Evolutionary conservation across 37 sponge, comb jelly and placozoan genomes (phyloP).

Genomic region (Halisarca cf. caerulea): DNA sequence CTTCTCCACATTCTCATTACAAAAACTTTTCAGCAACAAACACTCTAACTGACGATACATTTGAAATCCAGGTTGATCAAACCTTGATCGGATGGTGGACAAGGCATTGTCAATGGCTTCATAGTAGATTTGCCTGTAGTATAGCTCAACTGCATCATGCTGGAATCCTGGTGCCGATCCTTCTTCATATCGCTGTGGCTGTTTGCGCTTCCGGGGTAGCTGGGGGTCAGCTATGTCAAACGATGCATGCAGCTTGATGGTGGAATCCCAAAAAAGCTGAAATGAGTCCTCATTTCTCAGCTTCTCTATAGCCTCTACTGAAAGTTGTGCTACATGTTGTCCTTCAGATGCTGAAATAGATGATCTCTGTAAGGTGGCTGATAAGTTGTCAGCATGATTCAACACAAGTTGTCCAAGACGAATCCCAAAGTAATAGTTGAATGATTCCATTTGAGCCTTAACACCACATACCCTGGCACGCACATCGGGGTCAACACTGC

Average conservation of each 20-base stretch:
- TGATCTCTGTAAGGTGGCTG: neutral
- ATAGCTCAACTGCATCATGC: neutral
- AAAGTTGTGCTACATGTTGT: neutral
- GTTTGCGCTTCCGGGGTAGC: slow-evolving; percentile 9
- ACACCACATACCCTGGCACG: slow-evolving; percentile 11
- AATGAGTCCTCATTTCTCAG: neutral
- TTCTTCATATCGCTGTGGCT: slow-evolving; percentile 5
- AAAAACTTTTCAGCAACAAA: slow-evolving; percentile 16
- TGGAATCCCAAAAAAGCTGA: slow-evolving; percentile 12
- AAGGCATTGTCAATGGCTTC: neutral
- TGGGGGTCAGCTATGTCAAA: neutral
- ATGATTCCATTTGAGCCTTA: slow-evolving; percentile 15
- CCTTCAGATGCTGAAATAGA: slow-evolving; percentile 33
- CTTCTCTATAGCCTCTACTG: neutral
- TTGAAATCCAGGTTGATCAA: slow-evolving; percentile 29
- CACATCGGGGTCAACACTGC: too few relatives aligned
- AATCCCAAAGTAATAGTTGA: slow-evolving; percentile 17
- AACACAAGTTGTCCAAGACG: neutral
- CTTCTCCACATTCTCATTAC: neutral
- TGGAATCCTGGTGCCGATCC: neutral
- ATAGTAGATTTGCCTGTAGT: slow-evolving; percentile 23
- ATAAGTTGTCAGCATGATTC: slow-evolving; percentile 16
- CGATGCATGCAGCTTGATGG: neutral
- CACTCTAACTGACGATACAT: slow-evolving; percentile 1
- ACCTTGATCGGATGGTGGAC: neutral